Base-by-base conservation (phyloP, 2,797 vertebrate species). In the Macrochelys suwanniensis region DNA sequence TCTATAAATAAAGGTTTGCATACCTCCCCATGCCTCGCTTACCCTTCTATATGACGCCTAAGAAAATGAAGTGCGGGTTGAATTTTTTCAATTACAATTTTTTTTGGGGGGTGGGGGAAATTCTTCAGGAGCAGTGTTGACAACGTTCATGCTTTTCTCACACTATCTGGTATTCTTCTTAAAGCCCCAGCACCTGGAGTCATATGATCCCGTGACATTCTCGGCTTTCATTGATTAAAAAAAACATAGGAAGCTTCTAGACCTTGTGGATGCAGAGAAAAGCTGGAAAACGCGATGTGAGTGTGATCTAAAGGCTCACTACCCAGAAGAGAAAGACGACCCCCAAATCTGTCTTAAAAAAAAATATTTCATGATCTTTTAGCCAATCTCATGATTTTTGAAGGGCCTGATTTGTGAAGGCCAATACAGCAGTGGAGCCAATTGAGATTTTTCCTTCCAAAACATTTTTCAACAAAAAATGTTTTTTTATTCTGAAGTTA, bases 1-100 rank as follows among this genome's bases (percentile, higher is more conserved):
- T 4, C 56, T 11, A 7, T 21, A 12, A 49, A 31, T 5, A n/a
- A 1, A 50, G 5, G 1, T n/a, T 80, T 37, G 13, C n/a, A 49
- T 28, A 31, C n/a, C 17, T 59, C 50, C 47, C 85, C 50, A 7
- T 21, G 50, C n/a, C 45, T 45, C 26, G 6, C 9, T 87, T 42
- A 53, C 5, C 15, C 23, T 26, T 45, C 42, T 76, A 15, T 7
- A n/a, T 37, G 7, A 33, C 31, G 26, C 21, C 13, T n/a, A 25
- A 16, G 33, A 85, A 74, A 77, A 85, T 33, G 68, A 56, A 28
- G 19, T n/a, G 49, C 25, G 8, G 12, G 25, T 47, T 76, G 25
- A 76, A 47, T 25, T 15, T 47, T 76, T 47, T 28, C 42, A 47
- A 7, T 45, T 13, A 13, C 7, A 15, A 16, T 26, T 76, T 45